These are phyloP conservation scores for Drosophila emarginata DNA, from an alignment of 2,888 invertebrate species.

Conservation along the genomic window DNA sequence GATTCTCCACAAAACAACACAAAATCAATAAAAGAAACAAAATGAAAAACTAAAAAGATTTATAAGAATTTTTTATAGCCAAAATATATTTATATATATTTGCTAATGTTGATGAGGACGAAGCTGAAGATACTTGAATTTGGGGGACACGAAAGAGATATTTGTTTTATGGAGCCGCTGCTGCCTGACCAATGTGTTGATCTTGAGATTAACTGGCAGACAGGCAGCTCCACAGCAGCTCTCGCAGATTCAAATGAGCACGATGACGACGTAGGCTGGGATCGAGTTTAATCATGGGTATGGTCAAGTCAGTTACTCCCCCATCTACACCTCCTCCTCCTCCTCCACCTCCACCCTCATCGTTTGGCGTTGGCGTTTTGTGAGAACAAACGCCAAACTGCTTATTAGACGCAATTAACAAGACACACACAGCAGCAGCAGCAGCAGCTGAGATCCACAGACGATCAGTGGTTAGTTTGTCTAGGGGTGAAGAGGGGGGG, in stretches of 20 bases:
- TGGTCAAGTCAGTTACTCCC: slow-evolving; percentile 31
- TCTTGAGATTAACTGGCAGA: slow-evolving; percentile 73
- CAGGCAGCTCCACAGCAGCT: slow-evolving; percentile 38
- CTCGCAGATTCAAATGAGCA: slow-evolving; percentile 77
- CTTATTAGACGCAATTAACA: slow-evolving; percentile 79
- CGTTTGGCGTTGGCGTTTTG: slow-evolving; percentile 71
- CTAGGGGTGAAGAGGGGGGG: slow-evolving; percentile 8
- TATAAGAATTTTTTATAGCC: slow-evolving; percentile 27
- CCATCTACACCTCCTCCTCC: slow-evolving; percentile 13
- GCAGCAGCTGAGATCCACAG: background rate
- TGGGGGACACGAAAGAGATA: slow-evolving; percentile 61
- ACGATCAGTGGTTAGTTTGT: background rate
- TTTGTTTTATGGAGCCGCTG: slow-evolving; percentile 77
- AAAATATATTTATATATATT: too few relatives aligned
- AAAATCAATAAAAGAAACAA: slow-evolving; percentile 69
- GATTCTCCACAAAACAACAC: slow-evolving; percentile 48
- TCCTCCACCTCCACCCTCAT: background rate
- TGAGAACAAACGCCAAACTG: slow-evolving; percentile 76
- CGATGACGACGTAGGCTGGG: slow-evolving; percentile 26
- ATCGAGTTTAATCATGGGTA: slow-evolving; percentile 73
- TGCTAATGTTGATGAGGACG: background rate
- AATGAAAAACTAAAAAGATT: slow-evolving; percentile 52
- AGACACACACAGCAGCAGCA: slow-evolving; percentile 45
- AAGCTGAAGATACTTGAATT: slow-evolving; percentile 23
- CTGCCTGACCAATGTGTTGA: slow-evolving; percentile 74